These are phyloP conservation scores for Halichoerus grypus DNA, from an alignment of 2,113 vertebrate species.

Conservation along the genomic window DNA sequence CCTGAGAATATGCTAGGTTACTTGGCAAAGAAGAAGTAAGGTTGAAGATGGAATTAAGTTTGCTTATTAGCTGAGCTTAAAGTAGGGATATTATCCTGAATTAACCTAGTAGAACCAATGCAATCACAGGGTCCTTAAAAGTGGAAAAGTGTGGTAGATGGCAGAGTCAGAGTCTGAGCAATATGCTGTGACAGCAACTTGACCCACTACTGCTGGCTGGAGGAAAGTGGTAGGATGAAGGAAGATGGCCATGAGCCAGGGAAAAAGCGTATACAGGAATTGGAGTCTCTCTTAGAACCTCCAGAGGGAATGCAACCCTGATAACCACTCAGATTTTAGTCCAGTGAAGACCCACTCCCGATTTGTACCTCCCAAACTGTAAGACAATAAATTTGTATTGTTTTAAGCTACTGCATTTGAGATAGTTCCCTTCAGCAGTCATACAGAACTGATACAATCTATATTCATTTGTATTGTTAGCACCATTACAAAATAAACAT, in stretches of 20 bases:
- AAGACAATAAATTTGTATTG: background rate
- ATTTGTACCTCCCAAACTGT: background rate
- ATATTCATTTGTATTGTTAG: background rate
- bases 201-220: fast-evolving
- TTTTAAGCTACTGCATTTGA: background rate
- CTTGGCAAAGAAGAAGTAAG: background rate
- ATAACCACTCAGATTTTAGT: background rate
- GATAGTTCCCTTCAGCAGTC: background rate
- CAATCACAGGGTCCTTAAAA: background rate
- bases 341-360: background rate
- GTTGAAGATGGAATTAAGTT: background rate
- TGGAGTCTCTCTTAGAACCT: background rate
- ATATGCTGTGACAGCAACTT: background rate
- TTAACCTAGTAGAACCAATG: background rate
- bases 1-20: background rate
- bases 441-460: background rate
- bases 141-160: background rate
- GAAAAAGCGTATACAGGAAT: background rate
- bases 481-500: background rate
- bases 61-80: background rate
- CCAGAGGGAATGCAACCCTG: background rate
- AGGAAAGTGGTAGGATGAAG: background rate
- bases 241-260: background rate
- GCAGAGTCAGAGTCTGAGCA: background rate
- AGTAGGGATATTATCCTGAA: background rate